A percentile compares a stretch with the other conserved stretches of the same genome.
Evolutionary conservation across 37 sponge, comb jelly and placozoan genomes (phyloP).

Genomic region (Bolinopsis microptera): DNA sequence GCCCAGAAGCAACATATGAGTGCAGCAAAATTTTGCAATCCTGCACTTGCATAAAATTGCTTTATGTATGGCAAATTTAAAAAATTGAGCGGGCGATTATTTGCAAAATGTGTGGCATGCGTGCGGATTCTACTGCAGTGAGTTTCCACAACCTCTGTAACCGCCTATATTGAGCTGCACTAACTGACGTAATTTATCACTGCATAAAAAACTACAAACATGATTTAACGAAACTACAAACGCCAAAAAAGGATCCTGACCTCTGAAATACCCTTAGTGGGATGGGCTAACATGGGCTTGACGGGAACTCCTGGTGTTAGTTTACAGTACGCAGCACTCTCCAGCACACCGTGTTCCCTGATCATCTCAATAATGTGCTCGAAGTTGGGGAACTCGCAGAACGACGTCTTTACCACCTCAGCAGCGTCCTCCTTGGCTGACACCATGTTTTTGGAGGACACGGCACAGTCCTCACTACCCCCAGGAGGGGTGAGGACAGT

Average conservation of each 20-base stretch:
- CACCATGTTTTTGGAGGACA: slow-evolving; percentile 36
- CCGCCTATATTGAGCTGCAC: too few species aligned
- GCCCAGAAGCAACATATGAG: too few species aligned
- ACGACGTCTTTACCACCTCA: slow-evolving; percentile 78
- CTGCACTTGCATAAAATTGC: too few species aligned
- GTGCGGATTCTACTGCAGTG: too few species aligned
- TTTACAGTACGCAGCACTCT: slow-evolving; percentile 76
- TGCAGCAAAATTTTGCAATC: neutral
- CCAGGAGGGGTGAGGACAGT: slow-evolving; percentile 86
- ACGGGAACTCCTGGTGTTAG: slow-evolving; percentile 96
- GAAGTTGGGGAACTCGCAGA: slow-evolving; percentile 92
- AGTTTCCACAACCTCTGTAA: too few species aligned
- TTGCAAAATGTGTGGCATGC: too few species aligned
- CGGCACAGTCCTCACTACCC: slow-evolving; percentile 49
- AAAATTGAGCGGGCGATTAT: too few species aligned
- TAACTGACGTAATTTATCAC: too few species aligned
- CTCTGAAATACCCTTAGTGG: slow-evolving; percentile 94
- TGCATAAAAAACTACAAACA: too few species aligned
- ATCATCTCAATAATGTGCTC: slow-evolving; percentile 82
- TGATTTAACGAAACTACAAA: too few species aligned
- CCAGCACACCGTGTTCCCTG: slow-evolving; percentile 76
- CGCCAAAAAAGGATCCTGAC: too few species aligned
- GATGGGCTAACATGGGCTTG: slow-evolving; percentile 99
- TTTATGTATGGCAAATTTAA: too few species aligned
- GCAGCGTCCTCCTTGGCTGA: slow-evolving; percentile 68